Conservation (phyloP, 2,113 vertebrate species). For the Condylura cristata region DNA sequence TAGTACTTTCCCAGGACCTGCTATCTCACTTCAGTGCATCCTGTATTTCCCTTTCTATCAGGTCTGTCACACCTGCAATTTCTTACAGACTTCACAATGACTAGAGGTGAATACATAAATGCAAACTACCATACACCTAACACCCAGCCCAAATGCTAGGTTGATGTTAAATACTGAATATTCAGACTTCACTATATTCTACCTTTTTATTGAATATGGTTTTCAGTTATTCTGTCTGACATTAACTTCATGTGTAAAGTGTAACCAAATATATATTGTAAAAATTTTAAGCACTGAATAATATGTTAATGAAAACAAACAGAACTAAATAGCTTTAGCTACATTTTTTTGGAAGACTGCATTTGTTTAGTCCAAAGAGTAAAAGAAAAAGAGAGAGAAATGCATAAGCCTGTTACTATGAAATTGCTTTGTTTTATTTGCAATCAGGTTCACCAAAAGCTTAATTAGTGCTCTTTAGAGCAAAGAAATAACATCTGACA, state of each 20-base stretch:
- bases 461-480: slow-evolving; percentile 78
- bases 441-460: slow-evolving; percentile 69
- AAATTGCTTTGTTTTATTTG: slow-evolving; percentile 78
- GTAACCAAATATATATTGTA: background rate
- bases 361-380: background rate
- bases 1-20: background rate
- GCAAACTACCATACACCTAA: background rate
- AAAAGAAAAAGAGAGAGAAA: background rate
- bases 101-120: background rate
- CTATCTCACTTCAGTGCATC: background rate
- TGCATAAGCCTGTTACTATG: slow-evolving; percentile 55
- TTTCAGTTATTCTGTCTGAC: background rate
- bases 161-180: background rate
- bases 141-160: background rate
- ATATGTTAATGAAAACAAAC: slow-evolving; percentile 5
- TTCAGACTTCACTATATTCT: background rate
- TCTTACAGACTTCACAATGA: background rate
- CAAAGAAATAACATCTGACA: slow-evolving; percentile 65
- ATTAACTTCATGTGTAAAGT: background rate
- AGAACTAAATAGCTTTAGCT: background rate
- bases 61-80: background rate
- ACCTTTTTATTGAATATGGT: background rate
- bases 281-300: background rate
- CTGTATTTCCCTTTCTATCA: background rate
- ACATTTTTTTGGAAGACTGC: slow-evolving; percentile 9